phyloP scores from a whole-genome alignment of 2,888 invertebrate species.

The Drosophila vallismaia region DNA sequence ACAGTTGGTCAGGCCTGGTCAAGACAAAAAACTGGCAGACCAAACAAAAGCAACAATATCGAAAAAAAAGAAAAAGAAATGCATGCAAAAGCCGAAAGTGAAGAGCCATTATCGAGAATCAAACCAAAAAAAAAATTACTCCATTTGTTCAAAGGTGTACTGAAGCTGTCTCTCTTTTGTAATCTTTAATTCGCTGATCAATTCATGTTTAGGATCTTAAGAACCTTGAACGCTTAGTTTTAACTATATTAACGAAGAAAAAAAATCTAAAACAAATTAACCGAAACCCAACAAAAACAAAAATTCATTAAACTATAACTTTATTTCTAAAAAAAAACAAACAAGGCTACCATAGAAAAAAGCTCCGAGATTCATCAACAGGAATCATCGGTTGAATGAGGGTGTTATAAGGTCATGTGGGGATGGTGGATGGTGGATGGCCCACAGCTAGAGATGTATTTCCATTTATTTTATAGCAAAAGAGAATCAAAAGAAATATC shows the following conservation, averaged over 20 bases:
- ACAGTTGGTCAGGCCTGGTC: slow-evolving; percentile 18
- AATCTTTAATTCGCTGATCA: slow-evolving; percentile 62
- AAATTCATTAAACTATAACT: slow-evolving; percentile 43
- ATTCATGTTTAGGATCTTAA: slow-evolving; percentile 76
- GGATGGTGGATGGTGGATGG: slow-evolving; percentile 13
- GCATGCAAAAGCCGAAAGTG: slow-evolving; percentile 7
- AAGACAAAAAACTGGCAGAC: slow-evolving; percentile 3
- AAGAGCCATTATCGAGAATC: slow-evolving; percentile 8
- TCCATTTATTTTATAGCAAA: slow-evolving; percentile 43
- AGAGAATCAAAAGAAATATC: slow-evolving; percentile 32
- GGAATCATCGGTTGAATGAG: slow-evolving; percentile 10
- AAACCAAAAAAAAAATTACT: slow-evolving; percentile 21
- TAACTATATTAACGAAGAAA: slow-evolving; percentile 67
- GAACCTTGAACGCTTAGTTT: slow-evolving; percentile 75
- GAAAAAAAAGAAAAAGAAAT: not conserved
- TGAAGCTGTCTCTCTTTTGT: slow-evolving; percentile 47
- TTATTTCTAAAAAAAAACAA: slow-evolving; percentile 27
- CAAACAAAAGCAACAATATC: slow-evolving; percentile 1
- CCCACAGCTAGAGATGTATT: slow-evolving; percentile 35
- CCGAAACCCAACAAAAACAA: slow-evolving; percentile 32
- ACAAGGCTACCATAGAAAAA: slow-evolving; percentile 22
- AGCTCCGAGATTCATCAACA: slow-evolving; percentile 5
- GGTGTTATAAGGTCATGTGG: slow-evolving; percentile 42
- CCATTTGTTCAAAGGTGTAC: slow-evolving; percentile 15
- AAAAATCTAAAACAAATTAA: slow-evolving; percentile 23